phyloP scores from a whole-genome alignment of 2,888 invertebrate species.

The Nomada ferruginata region DNA sequence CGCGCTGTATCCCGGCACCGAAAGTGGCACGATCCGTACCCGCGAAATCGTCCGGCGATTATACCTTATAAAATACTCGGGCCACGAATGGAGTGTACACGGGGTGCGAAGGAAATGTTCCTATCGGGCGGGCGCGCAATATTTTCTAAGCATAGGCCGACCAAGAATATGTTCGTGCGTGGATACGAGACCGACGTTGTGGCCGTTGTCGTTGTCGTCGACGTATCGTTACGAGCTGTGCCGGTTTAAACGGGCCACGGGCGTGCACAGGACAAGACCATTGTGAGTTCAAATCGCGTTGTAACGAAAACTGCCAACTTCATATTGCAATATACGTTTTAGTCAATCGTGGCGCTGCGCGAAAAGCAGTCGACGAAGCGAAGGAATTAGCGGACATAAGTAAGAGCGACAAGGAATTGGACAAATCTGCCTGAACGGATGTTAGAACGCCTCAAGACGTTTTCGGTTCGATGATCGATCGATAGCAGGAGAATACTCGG shows the following conservation, averaged over 20 bases:
- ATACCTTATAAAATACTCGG: too few species aligned
- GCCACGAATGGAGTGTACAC: neutral
- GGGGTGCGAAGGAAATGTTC: constrained; percentile 19
- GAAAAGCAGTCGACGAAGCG: constrained; percentile 29
- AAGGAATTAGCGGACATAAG: constrained; percentile 12
- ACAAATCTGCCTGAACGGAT: constrained; percentile 35
- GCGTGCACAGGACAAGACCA: constrained; percentile 57
- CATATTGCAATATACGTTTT: constrained; percentile 80
- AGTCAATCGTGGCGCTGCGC: constrained; percentile 75
- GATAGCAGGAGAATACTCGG: constrained; percentile 49
- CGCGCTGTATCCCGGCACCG: neutral
- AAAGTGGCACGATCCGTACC: neutral
- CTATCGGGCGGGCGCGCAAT: constrained; percentile 21
- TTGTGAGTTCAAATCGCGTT: constrained; percentile 78
- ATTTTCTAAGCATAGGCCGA: constrained; percentile 23
- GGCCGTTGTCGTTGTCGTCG: constrained; percentile 37
- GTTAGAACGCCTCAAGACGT: constrained; percentile 26
- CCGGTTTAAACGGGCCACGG: constrained; percentile 26
- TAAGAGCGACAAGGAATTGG: constrained; percentile 24
- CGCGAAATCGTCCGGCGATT: neutral
- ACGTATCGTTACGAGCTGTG: neutral
- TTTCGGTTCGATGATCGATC: constrained; percentile 55
- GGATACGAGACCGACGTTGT: neutral
- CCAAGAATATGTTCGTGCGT: constrained; percentile 9
- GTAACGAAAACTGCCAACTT: constrained; percentile 82